Conservation (phyloP, 2,888 invertebrate species). For the Thumatha senex region DNA sequence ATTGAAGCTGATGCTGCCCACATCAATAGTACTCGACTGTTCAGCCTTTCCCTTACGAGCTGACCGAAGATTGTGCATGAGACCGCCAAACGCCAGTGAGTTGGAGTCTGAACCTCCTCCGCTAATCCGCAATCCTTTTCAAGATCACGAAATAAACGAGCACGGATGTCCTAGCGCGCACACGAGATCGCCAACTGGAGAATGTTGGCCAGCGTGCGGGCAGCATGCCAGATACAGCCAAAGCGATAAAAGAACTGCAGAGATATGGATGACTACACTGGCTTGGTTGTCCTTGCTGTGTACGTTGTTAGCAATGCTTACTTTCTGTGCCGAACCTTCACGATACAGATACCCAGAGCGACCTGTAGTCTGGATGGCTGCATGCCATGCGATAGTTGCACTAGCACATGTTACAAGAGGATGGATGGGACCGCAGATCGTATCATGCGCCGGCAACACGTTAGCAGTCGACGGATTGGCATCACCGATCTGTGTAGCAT, state of each 20-base stretch:
- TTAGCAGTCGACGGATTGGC: constrained; percentile 77
- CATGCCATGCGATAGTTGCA: constrained; percentile 93
- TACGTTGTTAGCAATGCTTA: constrained; percentile 92
- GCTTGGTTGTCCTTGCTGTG: constrained; percentile 91
- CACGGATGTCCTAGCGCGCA: constrained; percentile 85
- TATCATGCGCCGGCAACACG: constrained; percentile 63
- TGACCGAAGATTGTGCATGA: constrained; percentile 89
- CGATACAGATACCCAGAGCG: constrained; percentile 97
- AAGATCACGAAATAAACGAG: constrained; percentile 56
- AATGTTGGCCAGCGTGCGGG: constrained; percentile 87
- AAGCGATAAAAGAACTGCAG: constrained; percentile 87
- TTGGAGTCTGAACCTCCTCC: constrained; percentile 70
- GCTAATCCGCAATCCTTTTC: constrained; percentile 62
- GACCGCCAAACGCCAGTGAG: constrained; percentile 81
- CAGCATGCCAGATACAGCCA: constrained; percentile 87
- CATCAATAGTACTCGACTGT: constrained; percentile 91
- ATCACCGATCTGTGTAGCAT: constrained; percentile 86
- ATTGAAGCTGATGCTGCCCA: constrained; percentile 88
- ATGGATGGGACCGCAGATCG: constrained; percentile 75
- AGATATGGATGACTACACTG: constrained; percentile 90
- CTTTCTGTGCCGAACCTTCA: constrained; percentile 94
- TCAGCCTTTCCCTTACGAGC: constrained; percentile 90
- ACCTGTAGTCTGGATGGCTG: constrained; percentile 94
- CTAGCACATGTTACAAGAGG: constrained; percentile 89
- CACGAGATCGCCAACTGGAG: constrained; percentile 80